Evolutionary conservation across 2,888 invertebrate species (phyloP).

Genomic region (Cephus pulcher): DNA sequence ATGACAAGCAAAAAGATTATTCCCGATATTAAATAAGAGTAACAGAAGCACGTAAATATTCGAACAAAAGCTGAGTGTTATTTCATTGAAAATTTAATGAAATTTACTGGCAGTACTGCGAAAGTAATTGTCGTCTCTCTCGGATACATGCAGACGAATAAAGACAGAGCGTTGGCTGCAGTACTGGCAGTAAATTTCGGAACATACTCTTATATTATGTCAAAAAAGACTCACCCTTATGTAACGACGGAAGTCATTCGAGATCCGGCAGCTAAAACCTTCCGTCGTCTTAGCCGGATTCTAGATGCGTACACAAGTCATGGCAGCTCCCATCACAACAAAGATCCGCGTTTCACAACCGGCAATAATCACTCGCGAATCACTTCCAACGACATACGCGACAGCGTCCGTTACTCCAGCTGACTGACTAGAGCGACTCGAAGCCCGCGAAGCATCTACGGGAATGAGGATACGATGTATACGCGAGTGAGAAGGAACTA

Average conservation of each 20-base stretch:
- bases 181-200: too few species aligned
- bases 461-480: background rate
- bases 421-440: background rate
- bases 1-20: background rate
- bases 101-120: too few species aligned
- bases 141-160: too few species aligned
- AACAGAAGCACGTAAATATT: background rate
- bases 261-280: background rate
- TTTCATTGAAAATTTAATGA: background rate
- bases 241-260: background rate
- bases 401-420: background rate
- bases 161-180: too few species aligned
- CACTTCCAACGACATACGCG: background rate
- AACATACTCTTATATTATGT: background rate
- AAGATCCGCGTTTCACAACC: background rate
- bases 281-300: background rate
- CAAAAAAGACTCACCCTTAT: background rate
- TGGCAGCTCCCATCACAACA: background rate
- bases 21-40: background rate
- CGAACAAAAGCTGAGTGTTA: too few species aligned
- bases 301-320: background rate
- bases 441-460: background rate
- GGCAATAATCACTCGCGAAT: background rate
- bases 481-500: background rate
- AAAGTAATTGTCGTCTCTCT: too few species aligned